These are phyloP conservation scores for Macrophya annulata DNA, from an alignment of 2,888 invertebrate genomes.

Conservation along the genomic window DNA sequence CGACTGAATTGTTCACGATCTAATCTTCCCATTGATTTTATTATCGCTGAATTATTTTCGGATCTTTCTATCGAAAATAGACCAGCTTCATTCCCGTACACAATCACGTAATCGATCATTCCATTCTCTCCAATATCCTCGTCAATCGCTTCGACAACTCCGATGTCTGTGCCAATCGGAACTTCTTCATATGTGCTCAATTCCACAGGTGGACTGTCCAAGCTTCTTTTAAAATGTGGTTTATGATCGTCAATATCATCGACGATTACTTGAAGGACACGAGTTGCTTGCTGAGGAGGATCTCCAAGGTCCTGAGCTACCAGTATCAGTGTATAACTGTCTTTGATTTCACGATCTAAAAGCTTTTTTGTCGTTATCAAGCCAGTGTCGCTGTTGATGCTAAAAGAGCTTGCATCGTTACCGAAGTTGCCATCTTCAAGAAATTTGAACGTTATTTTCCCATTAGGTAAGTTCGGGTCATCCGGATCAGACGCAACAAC, in stretches of 20 bases:
- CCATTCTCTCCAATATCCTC: slow-evolving; percentile 89
- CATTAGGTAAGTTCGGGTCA: slow-evolving; percentile 88
- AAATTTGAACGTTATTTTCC: slow-evolving; percentile 87
- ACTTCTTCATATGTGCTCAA: slow-evolving; percentile 86
- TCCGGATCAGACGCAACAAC: slow-evolving; percentile 90
- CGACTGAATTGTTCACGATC: slow-evolving; percentile 85
- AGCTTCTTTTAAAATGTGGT: slow-evolving; percentile 86
- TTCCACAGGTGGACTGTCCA: slow-evolving; percentile 84
- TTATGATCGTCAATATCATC: slow-evolving; percentile 91
- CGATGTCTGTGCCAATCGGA: slow-evolving; percentile 85
- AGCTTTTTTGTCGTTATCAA: slow-evolving; percentile 86
- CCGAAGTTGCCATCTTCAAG: slow-evolving; percentile 84
- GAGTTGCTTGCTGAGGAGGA: slow-evolving; percentile 88
- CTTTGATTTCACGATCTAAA: slow-evolving; percentile 89
- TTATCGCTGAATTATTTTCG: slow-evolving; percentile 84
- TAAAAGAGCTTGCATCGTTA: slow-evolving; percentile 75
- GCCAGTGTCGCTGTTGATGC: slow-evolving; percentile 82
- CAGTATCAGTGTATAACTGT: slow-evolving; percentile 88
- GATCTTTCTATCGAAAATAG: slow-evolving; percentile 84
- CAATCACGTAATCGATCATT: slow-evolving; percentile 87
- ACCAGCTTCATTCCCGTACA: slow-evolving; percentile 87
- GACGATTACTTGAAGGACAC: slow-evolving; percentile 86
- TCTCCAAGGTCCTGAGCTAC: slow-evolving; percentile 90
- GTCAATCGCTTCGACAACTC: slow-evolving; percentile 86
- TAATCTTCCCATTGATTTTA: slow-evolving; percentile 83